Evolutionary conservation across 2,113 vertebrate genomes (phyloP), one percentile per base, ranked within the genome.

Genomic region (Eurypyga helias): DNA sequence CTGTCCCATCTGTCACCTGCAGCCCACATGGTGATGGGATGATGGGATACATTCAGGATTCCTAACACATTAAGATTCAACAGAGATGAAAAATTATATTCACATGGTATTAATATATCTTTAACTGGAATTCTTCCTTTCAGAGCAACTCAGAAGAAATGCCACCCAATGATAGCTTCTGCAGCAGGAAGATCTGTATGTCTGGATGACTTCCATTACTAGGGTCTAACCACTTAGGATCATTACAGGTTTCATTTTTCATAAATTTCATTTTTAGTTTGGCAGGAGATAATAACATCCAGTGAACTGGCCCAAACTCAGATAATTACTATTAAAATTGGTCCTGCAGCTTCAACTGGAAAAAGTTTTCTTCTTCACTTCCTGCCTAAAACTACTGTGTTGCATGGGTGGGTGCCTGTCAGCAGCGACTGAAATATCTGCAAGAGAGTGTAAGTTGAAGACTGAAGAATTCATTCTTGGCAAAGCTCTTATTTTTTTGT

Each of bases 311-410:
- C 95, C 87, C 81, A 94, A 3, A 72, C 73, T 95, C 80, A 78
- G 34, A 95, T 96, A 96, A 97, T 97, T 96, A 34, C 93, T 89
- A 84, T 66, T 86, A 97, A 95, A 97, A 96, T 89, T 95, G 93
- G 41, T 83, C 78, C 84, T 86, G 66, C 66, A 91, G 66, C 75
- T 85, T 83, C 90, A 85, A 84, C 1, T 88, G 78, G 84, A 87
- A 89, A 91, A 82, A 89, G 70, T 91, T 89, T 82, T 72, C 89
- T 33, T 58, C 91, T 93, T 81, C 17, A 0, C 33, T 89, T 79
- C 46, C 73, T 84, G 65, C 69, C 72, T 75, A 61, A 84, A 94
- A 82, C 60, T 60, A 4, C 77, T 54, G 70, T 29, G 61, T 65
- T 93, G 89, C 94, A 93, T 55, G 91, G 80, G 17, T 55, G 91